These are phyloP conservation scores for Rhysida immarginata DNA, from an alignment of 1,140 invertebrate genomes.

Conservation along the genomic window DNA sequence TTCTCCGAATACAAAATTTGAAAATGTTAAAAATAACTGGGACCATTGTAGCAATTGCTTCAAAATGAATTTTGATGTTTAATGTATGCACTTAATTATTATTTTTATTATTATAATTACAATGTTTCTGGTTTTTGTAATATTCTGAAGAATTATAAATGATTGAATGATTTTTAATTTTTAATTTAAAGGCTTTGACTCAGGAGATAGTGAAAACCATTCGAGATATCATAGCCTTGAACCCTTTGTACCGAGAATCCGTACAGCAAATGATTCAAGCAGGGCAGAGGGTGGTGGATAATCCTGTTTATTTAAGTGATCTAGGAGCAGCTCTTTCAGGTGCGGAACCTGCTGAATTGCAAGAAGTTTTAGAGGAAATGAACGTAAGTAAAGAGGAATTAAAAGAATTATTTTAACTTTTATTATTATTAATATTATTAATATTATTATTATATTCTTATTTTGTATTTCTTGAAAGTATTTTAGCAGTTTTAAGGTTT, in stretches of 20 bases:
- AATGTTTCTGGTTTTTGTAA: no score
- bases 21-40: no score
- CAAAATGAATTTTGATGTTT: no score
- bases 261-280: slow-evolving; percentile 89
- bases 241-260: slow-evolving; percentile 76
- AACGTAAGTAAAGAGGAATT: no score
- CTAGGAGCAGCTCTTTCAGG: slow-evolving; percentile 87
- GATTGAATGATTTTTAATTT: not conserved
- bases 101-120: no score
- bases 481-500: not conserved
- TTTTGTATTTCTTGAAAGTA: not conserved
- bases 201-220: slow-evolving; percentile 98
- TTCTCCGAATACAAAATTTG: no score
- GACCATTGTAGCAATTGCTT: no score
- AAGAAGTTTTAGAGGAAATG: slow-evolving; percentile 86
- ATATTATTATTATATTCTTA: not conserved
- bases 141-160: no score
- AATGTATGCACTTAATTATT: no score
- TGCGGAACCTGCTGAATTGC: slow-evolving; percentile 79
- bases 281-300: slow-evolving; percentile 88
- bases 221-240: slow-evolving; percentile 86
- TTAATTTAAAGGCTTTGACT: slow-evolving; percentile 49
- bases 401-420: no score
- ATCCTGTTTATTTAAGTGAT: slow-evolving; percentile 96
- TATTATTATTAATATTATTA: not conserved